Percentiles rank a stretch among this genome's conserved stretches.
phyloP scores from a whole-genome alignment of 2,113 vertebrate genomes.

The Siniperca chuatsi region DNA sequence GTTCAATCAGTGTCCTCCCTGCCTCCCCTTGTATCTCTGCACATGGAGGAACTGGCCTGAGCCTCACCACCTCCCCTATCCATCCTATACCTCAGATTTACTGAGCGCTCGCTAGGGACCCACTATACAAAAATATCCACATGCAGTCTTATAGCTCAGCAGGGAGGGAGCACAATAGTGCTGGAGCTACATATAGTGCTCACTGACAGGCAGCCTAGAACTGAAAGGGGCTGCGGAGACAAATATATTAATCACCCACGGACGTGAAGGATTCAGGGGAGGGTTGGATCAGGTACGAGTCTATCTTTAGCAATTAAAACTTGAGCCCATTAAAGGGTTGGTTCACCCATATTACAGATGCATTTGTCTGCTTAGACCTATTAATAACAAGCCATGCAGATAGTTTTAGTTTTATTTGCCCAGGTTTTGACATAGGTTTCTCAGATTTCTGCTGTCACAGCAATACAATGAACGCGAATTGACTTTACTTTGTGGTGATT shows the following conservation, averaged over 20 bases:
- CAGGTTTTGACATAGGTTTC: too few relatives aligned
- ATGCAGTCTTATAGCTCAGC: slow-evolving; percentile 51
- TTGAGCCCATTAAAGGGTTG: neutral
- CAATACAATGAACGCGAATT: too few relatives aligned
- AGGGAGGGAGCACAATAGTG: slow-evolving; percentile 57
- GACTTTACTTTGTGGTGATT: neutral
- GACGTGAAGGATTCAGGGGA: slow-evolving; percentile 52
- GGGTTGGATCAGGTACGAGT: slow-evolving; percentile 14
- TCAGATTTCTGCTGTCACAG: neutral
- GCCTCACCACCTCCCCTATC: slow-evolving; percentile 30
- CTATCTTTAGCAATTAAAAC: slow-evolving; percentile 20
- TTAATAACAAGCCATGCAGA: neutral
- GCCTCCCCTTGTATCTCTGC: slow-evolving; percentile 3
- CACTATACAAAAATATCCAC: slow-evolving; percentile 69
- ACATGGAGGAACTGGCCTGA: slow-evolving; percentile 35
- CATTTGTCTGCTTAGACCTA: neutral
- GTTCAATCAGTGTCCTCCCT: slow-evolving; percentile 65
- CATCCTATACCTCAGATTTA: slow-evolving; percentile 47
- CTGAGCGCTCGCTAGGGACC: slow-evolving; percentile 63
- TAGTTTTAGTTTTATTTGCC: neutral
- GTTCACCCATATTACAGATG: neutral
- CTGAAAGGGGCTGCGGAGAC: slow-evolving; percentile 55
- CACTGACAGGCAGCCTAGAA: slow-evolving; percentile 65
- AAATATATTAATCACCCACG: slow-evolving; percentile 71
- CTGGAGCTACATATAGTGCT: slow-evolving; percentile 65